These are phyloP conservation scores for Mythimna loreyi DNA, from an alignment of 2,888 invertebrate genomes.

Conservation along the genomic window DNA sequence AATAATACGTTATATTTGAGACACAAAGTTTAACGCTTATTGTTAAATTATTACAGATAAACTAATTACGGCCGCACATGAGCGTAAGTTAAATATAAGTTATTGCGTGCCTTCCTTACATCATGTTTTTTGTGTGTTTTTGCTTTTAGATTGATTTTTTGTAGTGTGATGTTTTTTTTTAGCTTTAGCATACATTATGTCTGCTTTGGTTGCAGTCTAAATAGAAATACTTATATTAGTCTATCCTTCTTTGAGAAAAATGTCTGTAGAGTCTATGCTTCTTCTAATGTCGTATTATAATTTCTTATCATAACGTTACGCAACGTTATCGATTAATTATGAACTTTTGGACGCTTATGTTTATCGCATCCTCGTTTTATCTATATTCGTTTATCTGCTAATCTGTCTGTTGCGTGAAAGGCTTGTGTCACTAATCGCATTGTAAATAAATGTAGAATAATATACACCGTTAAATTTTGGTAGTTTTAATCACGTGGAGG, in stretches of 20 bases:
- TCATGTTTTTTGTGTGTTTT: conserved; percentile 6
- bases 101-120: conserved; percentile 31
- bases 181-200: conserved; percentile 17
- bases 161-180: conserved; percentile 5
- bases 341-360: conserved; percentile 27
- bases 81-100: conserved; percentile 80
- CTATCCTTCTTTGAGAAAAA: not conserved
- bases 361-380: conserved; percentile 59
- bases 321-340: conserved; percentile 17
- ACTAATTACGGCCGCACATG: conserved; percentile 82
- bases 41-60: conserved; percentile 85
- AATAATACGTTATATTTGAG: not conserved
- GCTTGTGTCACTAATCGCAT: conserved; percentile 50
- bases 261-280: conserved; percentile 4
- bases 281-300: conserved; percentile 16
- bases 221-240: not conserved
- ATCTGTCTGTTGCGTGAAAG: conserved; percentile 39
- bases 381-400: conserved; percentile 49
- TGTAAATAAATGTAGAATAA: conserved; percentile 13
- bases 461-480: no score
- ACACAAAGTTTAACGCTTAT: conserved; percentile 40
- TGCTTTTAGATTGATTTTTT: conserved; percentile 25
- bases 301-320: not conserved
- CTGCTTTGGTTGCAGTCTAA: conserved; percentile 51
- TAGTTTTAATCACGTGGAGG: no score